Evolutionary conservation across 2,797 vertebrate genomes (phyloP).

Genomic region (Orientallactaga sibirica): DNA sequence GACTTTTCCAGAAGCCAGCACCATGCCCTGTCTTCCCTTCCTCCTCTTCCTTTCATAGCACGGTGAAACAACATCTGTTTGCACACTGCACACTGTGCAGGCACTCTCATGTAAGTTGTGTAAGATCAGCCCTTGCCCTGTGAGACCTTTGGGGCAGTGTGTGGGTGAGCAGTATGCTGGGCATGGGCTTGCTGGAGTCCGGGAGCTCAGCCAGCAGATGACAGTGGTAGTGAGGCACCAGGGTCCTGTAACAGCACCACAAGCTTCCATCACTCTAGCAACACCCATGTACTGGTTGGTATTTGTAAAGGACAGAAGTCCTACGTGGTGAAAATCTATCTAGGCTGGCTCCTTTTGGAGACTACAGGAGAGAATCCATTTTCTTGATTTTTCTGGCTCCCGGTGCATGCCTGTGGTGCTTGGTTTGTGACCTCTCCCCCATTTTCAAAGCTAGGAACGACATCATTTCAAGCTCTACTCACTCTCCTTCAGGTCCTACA

Average conservation of each 20-base stretch:
- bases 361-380: no score
- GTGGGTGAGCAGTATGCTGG: no score
- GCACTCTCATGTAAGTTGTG: no score
- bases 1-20: not conserved
- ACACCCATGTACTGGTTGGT: not conserved
- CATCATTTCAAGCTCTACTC: not conserved
- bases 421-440: not conserved
- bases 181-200: not conserved
- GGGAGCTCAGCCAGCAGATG: not conserved
- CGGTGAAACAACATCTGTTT: not conserved
- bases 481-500: not conserved
- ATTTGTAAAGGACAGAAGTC: not conserved
- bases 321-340: not conserved
- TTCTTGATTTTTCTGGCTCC: not conserved
- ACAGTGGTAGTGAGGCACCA: accelerated
- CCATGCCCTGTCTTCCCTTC: not conserved
- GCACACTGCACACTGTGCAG: no score
- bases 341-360: not conserved
- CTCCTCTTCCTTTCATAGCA: not conserved
- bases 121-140: not conserved
- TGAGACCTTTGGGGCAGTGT: not conserved
- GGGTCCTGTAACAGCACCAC: not conserved
- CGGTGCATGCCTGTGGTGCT: not conserved
- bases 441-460: not conserved
- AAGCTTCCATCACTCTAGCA: not conserved